phyloP scores from a whole-genome alignment of 2,113 vertebrate genomes.

The Periophthalmodon schlosseri region DNA sequence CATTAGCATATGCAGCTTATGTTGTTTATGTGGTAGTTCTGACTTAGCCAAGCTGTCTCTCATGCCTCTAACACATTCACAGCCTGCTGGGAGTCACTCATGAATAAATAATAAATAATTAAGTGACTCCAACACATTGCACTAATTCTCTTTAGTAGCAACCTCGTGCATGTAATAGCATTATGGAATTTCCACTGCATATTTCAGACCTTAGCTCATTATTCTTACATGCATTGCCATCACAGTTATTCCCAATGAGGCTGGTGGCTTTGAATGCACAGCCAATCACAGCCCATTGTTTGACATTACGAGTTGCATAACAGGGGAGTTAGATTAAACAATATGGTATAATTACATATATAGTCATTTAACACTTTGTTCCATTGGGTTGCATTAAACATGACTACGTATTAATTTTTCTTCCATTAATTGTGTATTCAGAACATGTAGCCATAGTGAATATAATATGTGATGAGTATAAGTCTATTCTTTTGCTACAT shows the following conservation, averaged over 20 bases:
- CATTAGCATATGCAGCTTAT: not conserved
- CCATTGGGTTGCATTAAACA: not conserved
- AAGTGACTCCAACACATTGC: not conserved
- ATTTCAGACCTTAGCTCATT: constrained; percentile 4
- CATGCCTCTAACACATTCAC: not conserved
- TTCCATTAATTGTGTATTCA: not conserved
- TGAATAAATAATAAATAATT: constrained; percentile 1
- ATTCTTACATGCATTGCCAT: not conserved
- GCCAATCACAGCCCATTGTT: not conserved
- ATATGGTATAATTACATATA: not conserved
- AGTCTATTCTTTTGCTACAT: not conserved
- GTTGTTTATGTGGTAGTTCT: not conserved
- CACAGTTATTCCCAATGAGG: not conserved
- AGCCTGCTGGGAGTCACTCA: not conserved
- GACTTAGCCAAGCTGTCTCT: not conserved
- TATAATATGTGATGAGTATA: not conserved
- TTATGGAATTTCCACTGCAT: constrained; percentile 1
- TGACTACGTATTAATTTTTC: not conserved
- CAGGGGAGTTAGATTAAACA: not conserved
- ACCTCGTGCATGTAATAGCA: not conserved
- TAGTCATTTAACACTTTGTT: not conserved
- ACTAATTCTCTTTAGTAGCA: not conserved
- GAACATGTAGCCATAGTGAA: not conserved
- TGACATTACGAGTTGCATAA: not conserved
- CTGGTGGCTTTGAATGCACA: constrained; percentile 2